phyloP scores from a whole-genome alignment of 1,140 invertebrate genomes.

The Bombus soroeensis region DNA sequence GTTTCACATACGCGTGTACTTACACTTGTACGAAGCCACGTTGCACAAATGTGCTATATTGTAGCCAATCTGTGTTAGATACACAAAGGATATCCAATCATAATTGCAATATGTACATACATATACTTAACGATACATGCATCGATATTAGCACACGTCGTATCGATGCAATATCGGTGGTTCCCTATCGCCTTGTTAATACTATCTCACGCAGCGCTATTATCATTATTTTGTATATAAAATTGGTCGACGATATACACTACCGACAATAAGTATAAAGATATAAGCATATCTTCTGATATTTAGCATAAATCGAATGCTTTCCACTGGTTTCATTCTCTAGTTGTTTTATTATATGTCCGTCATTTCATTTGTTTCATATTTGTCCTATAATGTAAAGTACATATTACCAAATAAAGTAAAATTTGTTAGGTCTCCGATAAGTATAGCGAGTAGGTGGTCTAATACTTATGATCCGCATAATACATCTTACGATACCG shows the following conservation, averaged over 20 bases:
- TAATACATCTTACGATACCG: background rate
- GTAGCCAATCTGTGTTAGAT: background rate
- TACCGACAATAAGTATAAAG: background rate
- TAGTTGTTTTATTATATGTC: too few relatives aligned
- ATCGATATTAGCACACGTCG: background rate
- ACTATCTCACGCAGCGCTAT: too few relatives aligned
- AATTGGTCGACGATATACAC: background rate
- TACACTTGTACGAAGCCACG: background rate
- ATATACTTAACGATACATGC: background rate
- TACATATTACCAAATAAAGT: too few relatives aligned
- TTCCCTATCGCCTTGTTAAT: background rate
- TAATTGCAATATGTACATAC: slow-evolving; percentile 15
- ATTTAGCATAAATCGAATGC: too few relatives aligned
- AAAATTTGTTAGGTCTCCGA: too few relatives aligned
- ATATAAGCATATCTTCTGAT: too few relatives aligned
- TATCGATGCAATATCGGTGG: background rate
- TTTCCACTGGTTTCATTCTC: too few relatives aligned
- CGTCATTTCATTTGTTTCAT: too few relatives aligned
- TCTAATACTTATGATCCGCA: too few relatives aligned
- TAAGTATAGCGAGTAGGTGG: too few relatives aligned
- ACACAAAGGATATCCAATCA: slow-evolving; percentile 11
- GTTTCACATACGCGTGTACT: too few relatives aligned
- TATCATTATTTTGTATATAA: background rate
- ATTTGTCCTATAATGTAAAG: too few relatives aligned
- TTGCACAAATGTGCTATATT: background rate